Base-by-base conservation (phyloP, 2,797 vertebrate genomes). In the Hylomyscus alleni region DNA sequence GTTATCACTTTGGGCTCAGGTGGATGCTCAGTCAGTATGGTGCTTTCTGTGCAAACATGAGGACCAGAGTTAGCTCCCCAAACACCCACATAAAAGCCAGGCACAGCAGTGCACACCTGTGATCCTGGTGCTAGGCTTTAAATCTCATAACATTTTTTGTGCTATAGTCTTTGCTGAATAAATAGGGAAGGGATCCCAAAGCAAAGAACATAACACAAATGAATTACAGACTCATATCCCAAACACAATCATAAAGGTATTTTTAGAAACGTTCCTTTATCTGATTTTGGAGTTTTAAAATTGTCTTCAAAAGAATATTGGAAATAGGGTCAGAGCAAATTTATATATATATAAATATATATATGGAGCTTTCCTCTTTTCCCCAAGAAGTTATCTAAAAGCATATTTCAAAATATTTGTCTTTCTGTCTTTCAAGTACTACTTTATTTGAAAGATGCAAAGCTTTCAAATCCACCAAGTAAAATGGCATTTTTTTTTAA, bases 371-470 rank as follows among this genome's bases (percentile, higher is more conserved):
- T 44, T 29, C 60, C 60, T 47, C 67, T 52, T 34, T 34, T 84
- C 37, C 60, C 44, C 29, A 92, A 40, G 24, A 93, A 85, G 37
- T 78, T 72, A 86, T 75, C 95, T 65, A 90, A 88, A 87, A 94
- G 54, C 40, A 86, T 26, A 69, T 65, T 94, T 88, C 10, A 40
- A 96, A 90, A 89, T 90, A 81, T 81, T 96, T 95, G 62, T 44
- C 47, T 24, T 20, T 90, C 77, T 90, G 58, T 54, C 31, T 50
- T 86, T 34, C 69, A 78, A 85, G 58, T 37, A 90, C 62, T 6
- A 81, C 73, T 97, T 91, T 40, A 88, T 81, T 75, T 87, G 72
- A 87, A 91, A 93, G 83, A 80, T 56, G 80, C 3, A 19, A 76
- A 87, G 17, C 5, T 83, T 89, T 90, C 85, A 76, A 92, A 58